Evolutionary conservation across 2,113 vertebrate species (phyloP).

Genomic region (Columbina picui): DNA sequence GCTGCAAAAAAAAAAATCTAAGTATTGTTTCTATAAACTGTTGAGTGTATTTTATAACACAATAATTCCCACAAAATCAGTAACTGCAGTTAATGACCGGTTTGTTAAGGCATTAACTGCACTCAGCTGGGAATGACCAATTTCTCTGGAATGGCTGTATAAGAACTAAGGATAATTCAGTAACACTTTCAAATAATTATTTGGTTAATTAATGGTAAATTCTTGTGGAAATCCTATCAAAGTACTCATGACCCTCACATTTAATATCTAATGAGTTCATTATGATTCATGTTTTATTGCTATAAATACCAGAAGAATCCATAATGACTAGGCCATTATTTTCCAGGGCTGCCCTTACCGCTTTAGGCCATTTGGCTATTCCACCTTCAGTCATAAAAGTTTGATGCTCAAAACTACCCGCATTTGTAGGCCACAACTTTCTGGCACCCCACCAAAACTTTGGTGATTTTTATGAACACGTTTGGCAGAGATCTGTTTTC

Average conservation of each 20-base stretch:
- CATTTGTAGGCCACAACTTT: conserved; percentile 45
- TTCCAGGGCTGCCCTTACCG: conserved; percentile 57
- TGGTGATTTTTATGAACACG: conserved; percentile 20
- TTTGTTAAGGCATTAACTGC: conserved; percentile 81
- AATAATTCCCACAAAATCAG: conserved; percentile 82
- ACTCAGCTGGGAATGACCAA: conserved; percentile 79
- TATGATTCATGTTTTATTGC: conserved; percentile 78
- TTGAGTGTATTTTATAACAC: conserved; percentile 79
- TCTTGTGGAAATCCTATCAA: conserved; percentile 78
- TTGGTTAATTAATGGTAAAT: conserved; percentile 78
- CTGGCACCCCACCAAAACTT: conserved; percentile 46
- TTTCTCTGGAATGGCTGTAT: conserved; percentile 68
- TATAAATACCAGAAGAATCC: conserved; percentile 73
- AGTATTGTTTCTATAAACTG: conserved; percentile 76
- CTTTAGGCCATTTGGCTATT: conserved; percentile 73
- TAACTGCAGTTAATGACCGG: conserved; percentile 79
- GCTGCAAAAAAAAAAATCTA: conserved; percentile 67
- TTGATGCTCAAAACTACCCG: conserved; percentile 54
- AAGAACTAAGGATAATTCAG: conserved; percentile 78
- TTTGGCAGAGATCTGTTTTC: conserved; percentile 36
- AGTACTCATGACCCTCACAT: conserved; percentile 61
- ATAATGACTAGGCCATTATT: conserved; percentile 71
- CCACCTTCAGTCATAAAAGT: conserved; percentile 61
- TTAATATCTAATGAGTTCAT: conserved; percentile 79
- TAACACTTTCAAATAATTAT: conserved; percentile 77